phyloP scores from a whole-genome alignment of 2,888 invertebrate species.

The Subacronicta megacephala region DNA sequence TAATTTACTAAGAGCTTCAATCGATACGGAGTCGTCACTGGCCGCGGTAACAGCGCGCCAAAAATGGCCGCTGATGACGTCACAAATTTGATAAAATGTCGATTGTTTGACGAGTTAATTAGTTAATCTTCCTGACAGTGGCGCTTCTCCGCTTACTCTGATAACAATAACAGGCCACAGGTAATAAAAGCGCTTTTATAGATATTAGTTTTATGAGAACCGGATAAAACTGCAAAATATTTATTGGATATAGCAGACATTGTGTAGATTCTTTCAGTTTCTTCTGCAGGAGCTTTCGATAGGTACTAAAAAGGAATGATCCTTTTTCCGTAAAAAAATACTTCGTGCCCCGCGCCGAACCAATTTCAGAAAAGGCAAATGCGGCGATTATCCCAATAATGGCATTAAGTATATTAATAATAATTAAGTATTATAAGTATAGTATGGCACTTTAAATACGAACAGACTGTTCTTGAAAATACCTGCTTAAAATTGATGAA shows the following conservation, averaged over 20 bases:
- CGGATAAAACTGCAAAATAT: conserved; percentile 7
- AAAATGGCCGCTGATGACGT: conserved; percentile 56
- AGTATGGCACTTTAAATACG: no score
- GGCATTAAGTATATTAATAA: no score
- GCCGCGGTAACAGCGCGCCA: conserved; percentile 48
- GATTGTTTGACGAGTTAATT: conserved; percentile 62
- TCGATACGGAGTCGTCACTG: conserved; percentile 61
- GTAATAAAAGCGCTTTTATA: conserved; percentile 20
- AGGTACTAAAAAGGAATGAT: no score
- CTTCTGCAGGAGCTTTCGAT: no score
- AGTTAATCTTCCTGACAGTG: conserved; percentile 59
- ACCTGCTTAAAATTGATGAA: no score
- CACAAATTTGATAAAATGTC: conserved; percentile 61
- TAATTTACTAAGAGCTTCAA: conserved; percentile 76
- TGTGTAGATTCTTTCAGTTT: neutral
- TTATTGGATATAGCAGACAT: neutral
- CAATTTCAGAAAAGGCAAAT: no score
- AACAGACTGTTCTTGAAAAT: no score
- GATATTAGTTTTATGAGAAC: conserved; percentile 14
- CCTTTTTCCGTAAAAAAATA: no score
- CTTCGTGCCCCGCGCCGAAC: no score
- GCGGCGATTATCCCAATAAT: no score
- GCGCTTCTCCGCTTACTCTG: conserved; percentile 47
- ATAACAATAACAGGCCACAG: conserved; percentile 32
- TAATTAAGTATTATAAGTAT: no score